These are phyloP conservation scores for Heliconius congener DNA, from an alignment of 1,140 invertebrate genomes.

Conservation along the genomic window DNA sequence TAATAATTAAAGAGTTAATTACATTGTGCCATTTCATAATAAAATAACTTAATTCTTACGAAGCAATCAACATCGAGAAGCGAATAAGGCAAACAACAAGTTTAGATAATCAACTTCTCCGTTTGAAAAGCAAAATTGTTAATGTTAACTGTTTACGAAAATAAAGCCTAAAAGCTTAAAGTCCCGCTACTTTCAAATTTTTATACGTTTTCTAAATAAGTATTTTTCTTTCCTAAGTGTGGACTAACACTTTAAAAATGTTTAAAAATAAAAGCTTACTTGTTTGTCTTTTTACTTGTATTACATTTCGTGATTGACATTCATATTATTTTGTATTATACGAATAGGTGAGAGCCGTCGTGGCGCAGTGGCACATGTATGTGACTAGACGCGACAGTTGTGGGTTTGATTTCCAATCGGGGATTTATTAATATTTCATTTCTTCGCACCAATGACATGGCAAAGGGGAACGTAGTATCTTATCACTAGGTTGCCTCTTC, in stretches of 20 bases:
- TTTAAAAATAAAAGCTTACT: too few relatives aligned
- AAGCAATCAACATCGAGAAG: not conserved
- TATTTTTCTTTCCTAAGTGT: too few relatives aligned
- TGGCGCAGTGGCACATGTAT: too few relatives aligned
- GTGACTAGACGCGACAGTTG: too few relatives aligned
- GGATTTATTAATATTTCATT: too few relatives aligned
- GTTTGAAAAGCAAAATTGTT: constrained; percentile 1
- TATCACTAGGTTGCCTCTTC: too few relatives aligned
- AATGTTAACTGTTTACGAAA: not conserved
- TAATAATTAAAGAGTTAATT: not conserved
- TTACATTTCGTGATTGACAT: not conserved
- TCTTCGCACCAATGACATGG: too few relatives aligned
- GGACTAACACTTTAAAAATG: too few relatives aligned
- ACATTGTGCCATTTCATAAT: not conserved
- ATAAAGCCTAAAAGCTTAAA: not conserved
- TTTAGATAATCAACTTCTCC: not conserved
- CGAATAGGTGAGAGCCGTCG: not conserved
- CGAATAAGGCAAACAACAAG: not conserved
- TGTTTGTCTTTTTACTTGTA: not conserved
- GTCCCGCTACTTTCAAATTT: too few relatives aligned
- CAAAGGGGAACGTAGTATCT: too few relatives aligned
- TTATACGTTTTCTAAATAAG: too few relatives aligned
- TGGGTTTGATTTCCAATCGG: too few relatives aligned
- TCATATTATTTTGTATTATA: not conserved
- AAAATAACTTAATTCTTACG: not conserved